Base-by-base conservation (phyloP, 2,113 vertebrate genomes). In the Hypanus sabinus region DNA sequence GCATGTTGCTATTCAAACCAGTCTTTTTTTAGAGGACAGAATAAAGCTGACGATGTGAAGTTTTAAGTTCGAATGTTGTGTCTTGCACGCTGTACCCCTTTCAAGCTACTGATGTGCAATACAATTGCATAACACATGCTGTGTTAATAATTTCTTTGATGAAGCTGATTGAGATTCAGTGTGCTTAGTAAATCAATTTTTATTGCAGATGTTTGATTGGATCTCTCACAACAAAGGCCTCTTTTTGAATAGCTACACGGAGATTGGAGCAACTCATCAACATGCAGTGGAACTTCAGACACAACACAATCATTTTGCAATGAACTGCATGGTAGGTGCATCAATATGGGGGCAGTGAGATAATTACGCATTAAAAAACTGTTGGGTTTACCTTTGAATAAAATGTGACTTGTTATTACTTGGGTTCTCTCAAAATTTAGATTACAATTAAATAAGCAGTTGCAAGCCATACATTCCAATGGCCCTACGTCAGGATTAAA, bases 201-300 rank as follows among this genome's bases (percentile, higher is more conserved):
- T 75, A 65, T 88, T 62, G 38, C 70, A 99, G 99, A 99, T 99
- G 98, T 99, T 99, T 95, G 99, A 99, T 96, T 99, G 99, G 99
- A 99, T 99, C 96, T 98, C 99, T 96, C 98, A 99, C 97, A 99
- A 99, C 96, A 99, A 99, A 96, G 98, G 98, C 93, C 98, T 99
- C 94, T 99, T 99, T 96, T 96, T 99, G 95, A 99, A 98, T 95
- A 99, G 97, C 95, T 99, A 99, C 96, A 99, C 99, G 0, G 99
- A 99, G 96, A 99, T 99, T 0, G 99, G 99, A 94, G 97, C 98
- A 95, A 98, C 98, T 96, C 98, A 99, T 94, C 98, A 98, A 76
- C 98, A 99, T 0, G 98, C 99, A 0, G 97, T 98, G 94, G 98
- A 99, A 95, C 98, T 99, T 94, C 99, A 99, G 97, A 99, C 98